Evolutionary conservation across 2,888 invertebrate genomes (phyloP).

Genomic region (Lamproptera curius): DNA sequence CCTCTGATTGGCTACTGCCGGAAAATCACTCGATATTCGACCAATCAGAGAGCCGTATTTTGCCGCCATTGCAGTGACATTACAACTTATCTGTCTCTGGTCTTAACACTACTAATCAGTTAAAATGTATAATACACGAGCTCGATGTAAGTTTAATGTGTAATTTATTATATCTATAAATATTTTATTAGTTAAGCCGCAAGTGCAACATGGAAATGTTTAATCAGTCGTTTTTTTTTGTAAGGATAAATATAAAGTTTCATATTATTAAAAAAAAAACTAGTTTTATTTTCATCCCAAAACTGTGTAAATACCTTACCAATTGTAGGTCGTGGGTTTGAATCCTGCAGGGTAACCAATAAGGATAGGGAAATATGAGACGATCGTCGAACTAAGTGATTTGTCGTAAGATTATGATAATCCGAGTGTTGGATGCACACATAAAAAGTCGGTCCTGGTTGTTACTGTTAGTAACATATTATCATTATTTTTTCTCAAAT

Average conservation of each 20-base stretch:
- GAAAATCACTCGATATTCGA: no score
- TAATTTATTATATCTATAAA: constrained; percentile 54
- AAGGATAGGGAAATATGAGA: no score
- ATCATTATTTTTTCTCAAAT: no score
- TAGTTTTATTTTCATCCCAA: background rate
- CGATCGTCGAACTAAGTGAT: background rate
- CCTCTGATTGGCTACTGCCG: no score
- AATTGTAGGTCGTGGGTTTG: background rate
- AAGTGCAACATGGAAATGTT: constrained; percentile 42
- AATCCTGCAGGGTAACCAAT: background rate
- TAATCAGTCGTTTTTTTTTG: constrained; percentile 39
- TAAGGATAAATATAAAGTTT: constrained; percentile 47
- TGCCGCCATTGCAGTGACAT: constrained; percentile 42
- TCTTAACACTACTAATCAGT: no score
- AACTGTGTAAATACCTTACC: background rate
- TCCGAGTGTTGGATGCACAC: no score
- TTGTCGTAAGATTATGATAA: no score
- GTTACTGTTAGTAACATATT: no score
- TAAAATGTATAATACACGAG: constrained; percentile 51
- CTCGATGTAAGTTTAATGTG: constrained; percentile 53
- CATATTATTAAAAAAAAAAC: constrained; percentile 23
- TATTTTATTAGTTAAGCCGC: constrained; percentile 35
- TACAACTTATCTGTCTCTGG: constrained; percentile 55
- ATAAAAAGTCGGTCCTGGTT: no score
- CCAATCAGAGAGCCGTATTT: no score